phyloP scores from a whole-genome alignment of 2,797 vertebrate species.

The Erethizon dorsatum region DNA sequence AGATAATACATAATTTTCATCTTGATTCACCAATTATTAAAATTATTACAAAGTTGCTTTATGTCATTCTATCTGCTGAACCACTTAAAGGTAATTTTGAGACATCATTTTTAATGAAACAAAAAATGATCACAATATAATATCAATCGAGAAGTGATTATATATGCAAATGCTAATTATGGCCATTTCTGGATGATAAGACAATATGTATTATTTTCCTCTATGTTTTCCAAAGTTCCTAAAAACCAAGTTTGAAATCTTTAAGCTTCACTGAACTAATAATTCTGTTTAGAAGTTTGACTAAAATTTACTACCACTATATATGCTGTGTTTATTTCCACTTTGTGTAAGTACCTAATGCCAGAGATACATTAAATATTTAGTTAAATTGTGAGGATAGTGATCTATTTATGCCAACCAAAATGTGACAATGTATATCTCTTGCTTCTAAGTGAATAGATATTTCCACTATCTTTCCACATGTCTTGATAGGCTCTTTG shows the following conservation, averaged over 20 bases:
- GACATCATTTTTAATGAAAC: not conserved
- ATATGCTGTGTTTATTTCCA: not conserved
- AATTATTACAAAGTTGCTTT: not conserved
- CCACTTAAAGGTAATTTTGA: not conserved
- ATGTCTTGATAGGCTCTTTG: not conserved
- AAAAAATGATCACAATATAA: not conserved
- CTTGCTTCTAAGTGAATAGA: not conserved
- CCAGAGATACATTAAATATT: not conserved
- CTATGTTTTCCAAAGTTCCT: not conserved
- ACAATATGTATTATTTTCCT: not conserved
- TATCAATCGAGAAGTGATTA: not conserved
- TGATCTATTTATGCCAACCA: not conserved
- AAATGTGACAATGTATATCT: not conserved
- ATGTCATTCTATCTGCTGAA: not conserved
- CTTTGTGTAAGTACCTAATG: not conserved
- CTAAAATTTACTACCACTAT: not conserved
- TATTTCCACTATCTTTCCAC: not conserved
- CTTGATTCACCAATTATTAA: not conserved
- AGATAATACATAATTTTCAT: not conserved
- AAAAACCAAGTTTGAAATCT: not conserved
- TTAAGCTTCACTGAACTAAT: not conserved
- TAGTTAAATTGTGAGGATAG: not conserved
- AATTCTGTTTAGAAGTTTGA: not conserved
- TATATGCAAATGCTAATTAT: not conserved
- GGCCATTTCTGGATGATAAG: not conserved